Evolutionary conservation across 2,888 invertebrate genomes (phyloP).

Genomic region (Smittia aterrima): DNA sequence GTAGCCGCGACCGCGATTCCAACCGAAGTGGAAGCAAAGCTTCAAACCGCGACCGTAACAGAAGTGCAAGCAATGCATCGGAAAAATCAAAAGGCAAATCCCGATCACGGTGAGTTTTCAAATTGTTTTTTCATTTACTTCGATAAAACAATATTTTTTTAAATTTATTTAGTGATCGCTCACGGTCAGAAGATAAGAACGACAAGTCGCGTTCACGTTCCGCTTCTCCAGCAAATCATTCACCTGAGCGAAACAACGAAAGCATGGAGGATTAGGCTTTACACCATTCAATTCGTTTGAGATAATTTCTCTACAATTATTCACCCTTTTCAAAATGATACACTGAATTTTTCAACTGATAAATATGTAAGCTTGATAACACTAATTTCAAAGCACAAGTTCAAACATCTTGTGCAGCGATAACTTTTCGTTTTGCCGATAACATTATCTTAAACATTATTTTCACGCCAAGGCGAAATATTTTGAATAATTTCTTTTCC

Average conservation of each 20-base stretch:
- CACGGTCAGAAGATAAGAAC: constrained; percentile 68
- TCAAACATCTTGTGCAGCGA: no score
- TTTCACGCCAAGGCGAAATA: no score
- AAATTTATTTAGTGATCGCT: constrained; percentile 59
- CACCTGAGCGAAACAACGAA: constrained; percentile 55
- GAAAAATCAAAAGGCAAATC: constrained; percentile 51
- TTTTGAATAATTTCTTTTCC: no score
- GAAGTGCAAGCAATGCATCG: constrained; percentile 23
- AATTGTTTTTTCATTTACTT: constrained; percentile 51
- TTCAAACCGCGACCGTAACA: constrained; percentile 45
- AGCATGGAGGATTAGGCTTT: constrained; percentile 54
- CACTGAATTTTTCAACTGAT: no score
- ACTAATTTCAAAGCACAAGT: no score
- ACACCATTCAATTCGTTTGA: constrained; percentile 35
- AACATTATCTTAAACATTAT: no score
- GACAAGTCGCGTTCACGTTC: constrained; percentile 56
- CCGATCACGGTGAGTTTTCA: constrained; percentile 54
- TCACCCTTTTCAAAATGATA: no score
- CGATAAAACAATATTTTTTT: constrained; percentile 42
- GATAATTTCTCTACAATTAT: no score
- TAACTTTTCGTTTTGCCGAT: no score
- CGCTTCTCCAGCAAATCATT: constrained; percentile 56
- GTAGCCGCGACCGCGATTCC: constrained; percentile 50
- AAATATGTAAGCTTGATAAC: no score
- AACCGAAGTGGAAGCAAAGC: constrained; percentile 45